These are phyloP conservation scores for Mnemiopsis leidyi DNA, from an alignment of 37 sponge, comb jelly and placozoan species.

Conservation along the genomic window DNA sequence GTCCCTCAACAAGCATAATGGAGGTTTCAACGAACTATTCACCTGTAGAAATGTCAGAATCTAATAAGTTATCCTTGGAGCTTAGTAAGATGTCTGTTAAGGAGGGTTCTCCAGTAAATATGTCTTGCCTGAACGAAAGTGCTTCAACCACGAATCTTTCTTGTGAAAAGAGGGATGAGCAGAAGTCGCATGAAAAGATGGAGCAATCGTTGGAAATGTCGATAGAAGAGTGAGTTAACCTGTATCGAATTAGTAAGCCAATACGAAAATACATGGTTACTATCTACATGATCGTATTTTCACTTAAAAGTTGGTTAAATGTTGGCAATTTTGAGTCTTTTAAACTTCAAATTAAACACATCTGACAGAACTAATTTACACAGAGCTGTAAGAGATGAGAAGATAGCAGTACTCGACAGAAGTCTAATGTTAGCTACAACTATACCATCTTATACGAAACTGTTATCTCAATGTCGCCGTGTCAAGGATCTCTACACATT, in stretches of 20 bases:
- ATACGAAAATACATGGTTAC: too few species aligned
- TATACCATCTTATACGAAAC: conserved; percentile 11
- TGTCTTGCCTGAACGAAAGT: background rate
- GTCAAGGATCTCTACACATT: background rate
- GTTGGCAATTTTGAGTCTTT: too few species aligned
- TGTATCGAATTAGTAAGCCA: too few species aligned
- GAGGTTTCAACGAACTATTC: background rate
- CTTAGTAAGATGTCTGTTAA: conserved; percentile 6
- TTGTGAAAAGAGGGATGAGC: too few species aligned
- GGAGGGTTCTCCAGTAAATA: background rate
- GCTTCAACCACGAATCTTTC: background rate
- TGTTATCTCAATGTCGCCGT: conserved; percentile 1
- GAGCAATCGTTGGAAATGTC: background rate
- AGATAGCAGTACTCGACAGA: conserved; percentile 1
- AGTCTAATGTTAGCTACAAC: conserved; percentile 22
- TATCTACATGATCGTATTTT: too few species aligned
- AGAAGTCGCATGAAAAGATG: too few species aligned
- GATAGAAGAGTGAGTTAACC: conserved; percentile 14
- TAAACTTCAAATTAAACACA: too few species aligned
- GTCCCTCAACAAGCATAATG: background rate
- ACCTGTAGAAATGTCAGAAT: background rate
- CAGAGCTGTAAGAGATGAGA: background rate
- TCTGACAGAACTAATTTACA: too few species aligned
- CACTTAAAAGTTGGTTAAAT: too few species aligned
- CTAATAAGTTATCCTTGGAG: background rate